phyloP scores from a whole-genome alignment of 2,113 vertebrate genomes.

The Pedetes capensis region DNA sequence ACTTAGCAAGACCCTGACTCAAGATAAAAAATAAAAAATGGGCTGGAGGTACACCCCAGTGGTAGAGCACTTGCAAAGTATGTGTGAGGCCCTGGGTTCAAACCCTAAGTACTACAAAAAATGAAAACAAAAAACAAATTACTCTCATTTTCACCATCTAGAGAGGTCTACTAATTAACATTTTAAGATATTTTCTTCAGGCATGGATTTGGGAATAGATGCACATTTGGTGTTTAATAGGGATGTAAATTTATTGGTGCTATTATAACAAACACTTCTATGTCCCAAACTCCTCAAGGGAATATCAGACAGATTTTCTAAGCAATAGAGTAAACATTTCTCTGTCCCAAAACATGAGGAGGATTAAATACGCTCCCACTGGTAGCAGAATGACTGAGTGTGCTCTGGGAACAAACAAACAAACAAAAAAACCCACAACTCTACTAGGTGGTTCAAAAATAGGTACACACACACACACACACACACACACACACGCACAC shows the following conservation, averaged over 20 bases:
- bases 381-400: background rate
- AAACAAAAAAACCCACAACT: too few relatives aligned
- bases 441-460: background rate
- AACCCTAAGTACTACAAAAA: too few relatives aligned
- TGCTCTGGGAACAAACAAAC: background rate
- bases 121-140: too few relatives aligned
- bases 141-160: background rate
- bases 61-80: too few relatives aligned
- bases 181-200: slow-evolving; percentile 13
- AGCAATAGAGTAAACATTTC: background rate
- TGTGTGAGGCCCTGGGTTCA: too few relatives aligned
- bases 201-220: background rate
- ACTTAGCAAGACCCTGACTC: too few relatives aligned
- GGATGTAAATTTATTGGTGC: background rate
- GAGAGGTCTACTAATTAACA: background rate
- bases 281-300: background rate
- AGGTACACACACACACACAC: too few relatives aligned
- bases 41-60: too few relatives aligned
- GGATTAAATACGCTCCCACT: background rate
- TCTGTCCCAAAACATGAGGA: background rate
- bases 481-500: background rate
- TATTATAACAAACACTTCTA: background rate
- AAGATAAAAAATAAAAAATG: too few relatives aligned
- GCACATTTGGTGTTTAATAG: slow-evolving; percentile 27
- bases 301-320: background rate